Evolutionary conservation across 37 sponge, comb jelly and placozoan genomes (phyloP), one percentile per base, ranked within the genome.

Genomic region (Spongilla lacustris): DNA sequence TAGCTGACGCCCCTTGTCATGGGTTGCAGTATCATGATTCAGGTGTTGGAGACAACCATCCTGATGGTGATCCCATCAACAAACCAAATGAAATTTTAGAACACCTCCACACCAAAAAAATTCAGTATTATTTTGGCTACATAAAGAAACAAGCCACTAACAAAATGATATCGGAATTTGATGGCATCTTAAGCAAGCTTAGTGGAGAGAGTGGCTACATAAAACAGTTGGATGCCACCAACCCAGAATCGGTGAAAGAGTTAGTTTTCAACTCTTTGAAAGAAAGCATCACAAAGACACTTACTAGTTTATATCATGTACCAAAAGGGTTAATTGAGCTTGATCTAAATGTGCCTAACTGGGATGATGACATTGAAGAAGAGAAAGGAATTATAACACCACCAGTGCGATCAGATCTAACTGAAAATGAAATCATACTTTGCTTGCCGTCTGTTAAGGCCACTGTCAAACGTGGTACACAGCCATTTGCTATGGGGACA

Each of bases 1-100:
- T 84, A 66, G 84, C 84, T 48, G 84, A 84, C 9, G 25, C n/a
- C 50, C 84, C 84, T 6, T 74, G 76, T 34, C 84, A 84, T 84
- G 84, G 84, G 32, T 10, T 2, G 21, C 36, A 75, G 75, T 84
- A 75, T 37, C 75, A 84, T 31, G 36, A 50, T 50, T 21, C 27
- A 23, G 34, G 26, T 36, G 4, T 73, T 12, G 76, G 67, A 36
- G 84, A 84, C 35, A 74, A 8, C 34, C 67, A 84, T 67, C 84
- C 84, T 19, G 67, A 74, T 50, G 84, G 76, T 36, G 84, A 84
- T 26, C 84, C 66, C 36, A 67, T 36, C 19, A 36, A 27, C 30
- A 74, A 50, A 3, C 84, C 74, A 22, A 70, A 48, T 46, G 84
- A 74, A 19, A 30, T 84, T 14, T 58, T 84, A 67, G 22, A 41